Conservation (phyloP, 1,140 invertebrate species). For the Pantala flavescens region DNA sequence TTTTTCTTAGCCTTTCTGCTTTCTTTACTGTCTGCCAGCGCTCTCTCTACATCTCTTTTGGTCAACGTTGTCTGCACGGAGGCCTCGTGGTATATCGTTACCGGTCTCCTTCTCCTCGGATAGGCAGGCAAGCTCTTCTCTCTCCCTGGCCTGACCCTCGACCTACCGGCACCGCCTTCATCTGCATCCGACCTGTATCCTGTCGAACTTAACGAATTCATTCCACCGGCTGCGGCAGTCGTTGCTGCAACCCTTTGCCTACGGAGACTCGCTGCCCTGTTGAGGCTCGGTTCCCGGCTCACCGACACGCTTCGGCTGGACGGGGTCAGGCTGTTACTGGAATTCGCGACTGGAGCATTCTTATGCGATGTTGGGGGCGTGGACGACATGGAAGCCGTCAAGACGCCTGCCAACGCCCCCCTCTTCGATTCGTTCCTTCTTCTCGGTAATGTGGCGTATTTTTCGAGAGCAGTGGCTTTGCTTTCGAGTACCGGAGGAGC, state of each 20-base stretch:
- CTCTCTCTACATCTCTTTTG: constrained; percentile 55
- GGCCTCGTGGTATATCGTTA: constrained; percentile 63
- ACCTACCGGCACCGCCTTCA: constrained; percentile 32
- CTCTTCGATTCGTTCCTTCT: constrained; percentile 44
- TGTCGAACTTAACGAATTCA: not conserved
- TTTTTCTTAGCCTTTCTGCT: not conserved
- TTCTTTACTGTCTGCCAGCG: constrained; percentile 38
- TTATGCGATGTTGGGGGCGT: constrained; percentile 29
- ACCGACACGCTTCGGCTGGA: constrained; percentile 21
- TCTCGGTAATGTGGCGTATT: constrained; percentile 66
- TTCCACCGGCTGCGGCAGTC: not conserved
- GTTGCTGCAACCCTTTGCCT: constrained; percentile 23
- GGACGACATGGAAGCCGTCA: constrained; percentile 28
- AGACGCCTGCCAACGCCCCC: constrained; percentile 37
- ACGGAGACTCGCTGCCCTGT: constrained; percentile 28
- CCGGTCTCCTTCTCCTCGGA: constrained; percentile 35
- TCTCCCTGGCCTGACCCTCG: constrained; percentile 27
- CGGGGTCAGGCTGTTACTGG: not conserved
- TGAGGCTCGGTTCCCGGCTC: constrained; percentile 34
- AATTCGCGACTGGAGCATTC: constrained; percentile 17
- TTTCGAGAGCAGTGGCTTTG: constrained; percentile 45
- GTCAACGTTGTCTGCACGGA: constrained; percentile 61
- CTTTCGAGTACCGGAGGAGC: constrained; percentile 30
- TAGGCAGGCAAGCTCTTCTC: constrained; percentile 43
- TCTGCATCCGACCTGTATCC: constrained; percentile 2